Conservation (phyloP, 2,797 vertebrate species). For the Leucoraja ocellata region DNA sequence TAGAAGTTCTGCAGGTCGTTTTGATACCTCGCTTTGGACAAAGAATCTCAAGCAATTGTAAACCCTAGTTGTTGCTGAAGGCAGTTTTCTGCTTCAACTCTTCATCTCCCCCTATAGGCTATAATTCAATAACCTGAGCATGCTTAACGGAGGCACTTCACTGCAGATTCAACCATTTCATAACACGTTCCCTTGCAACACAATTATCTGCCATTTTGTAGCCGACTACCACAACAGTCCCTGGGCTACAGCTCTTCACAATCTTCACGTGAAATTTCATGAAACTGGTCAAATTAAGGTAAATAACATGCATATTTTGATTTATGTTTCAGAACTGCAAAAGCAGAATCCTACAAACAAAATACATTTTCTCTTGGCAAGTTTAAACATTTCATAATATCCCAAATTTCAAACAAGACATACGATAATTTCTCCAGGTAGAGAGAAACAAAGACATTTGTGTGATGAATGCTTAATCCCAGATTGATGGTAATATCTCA, state of each 20-base stretch:
- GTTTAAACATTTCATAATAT: not conserved
- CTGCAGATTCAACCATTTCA: constrained; percentile 69
- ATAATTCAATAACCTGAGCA: constrained; percentile 51
- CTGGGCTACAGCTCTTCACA: not conserved
- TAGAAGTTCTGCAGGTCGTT: not conserved
- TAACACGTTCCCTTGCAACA: constrained; percentile 79
- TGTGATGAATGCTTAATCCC: not conserved
- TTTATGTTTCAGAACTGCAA: not conserved
- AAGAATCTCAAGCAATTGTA: not conserved
- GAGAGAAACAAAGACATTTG: not conserved
- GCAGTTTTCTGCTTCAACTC: constrained; percentile 32
- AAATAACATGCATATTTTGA: not conserved
- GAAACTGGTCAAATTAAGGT: not conserved
- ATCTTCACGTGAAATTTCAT: not conserved
- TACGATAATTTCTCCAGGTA: not conserved
- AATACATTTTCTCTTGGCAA: not conserved
- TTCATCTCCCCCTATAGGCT: constrained; percentile 76
- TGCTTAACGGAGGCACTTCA: constrained; percentile 62
- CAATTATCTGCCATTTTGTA: constrained; percentile 55
- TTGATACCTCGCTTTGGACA: not conserved
- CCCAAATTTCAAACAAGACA: not conserved
- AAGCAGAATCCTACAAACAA: not conserved
- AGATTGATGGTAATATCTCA: not conserved
- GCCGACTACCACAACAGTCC: not conserved
- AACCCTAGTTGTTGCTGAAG: constrained; percentile 14